Conservation (phyloP, 2,113 vertebrate species). For the Lepisosteus oculatus region DNA sequence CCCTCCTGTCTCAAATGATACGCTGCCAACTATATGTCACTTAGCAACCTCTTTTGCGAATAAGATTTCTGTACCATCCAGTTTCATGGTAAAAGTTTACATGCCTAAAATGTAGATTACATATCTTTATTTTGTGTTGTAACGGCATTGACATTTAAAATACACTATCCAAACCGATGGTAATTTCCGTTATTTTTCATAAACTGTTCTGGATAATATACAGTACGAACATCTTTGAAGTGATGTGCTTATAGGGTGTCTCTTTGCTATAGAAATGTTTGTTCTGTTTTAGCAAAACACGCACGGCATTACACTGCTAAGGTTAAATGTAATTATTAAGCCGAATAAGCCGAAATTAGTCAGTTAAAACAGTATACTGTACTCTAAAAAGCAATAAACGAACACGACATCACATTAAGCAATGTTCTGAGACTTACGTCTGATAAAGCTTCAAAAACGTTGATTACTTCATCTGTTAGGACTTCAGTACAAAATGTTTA, state of each 20-base stretch:
- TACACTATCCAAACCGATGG: neutral
- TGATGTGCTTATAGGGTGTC: neutral
- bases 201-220: no score
- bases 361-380: no score
- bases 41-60: conserved; percentile 4
- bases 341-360: no score
- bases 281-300: no score
- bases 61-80: neutral
- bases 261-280: no score
- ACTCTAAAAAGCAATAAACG: neutral
- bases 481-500: neutral
- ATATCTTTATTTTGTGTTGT: neutral
- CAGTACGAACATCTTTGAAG: neutral
- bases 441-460: neutral
- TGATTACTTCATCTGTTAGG: neutral
- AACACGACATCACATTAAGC: neutral
- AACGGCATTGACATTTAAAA: neutral
- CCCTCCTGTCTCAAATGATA: neutral
- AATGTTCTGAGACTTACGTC: conserved; percentile 17
- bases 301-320: no score
- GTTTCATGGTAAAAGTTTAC: neutral
- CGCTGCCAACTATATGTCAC: neutral
- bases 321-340: no score
- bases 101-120: neutral
- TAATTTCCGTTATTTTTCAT: neutral